phyloP scores from a whole-genome alignment of 2,113 vertebrate species.

The Verasper variegatus region DNA sequence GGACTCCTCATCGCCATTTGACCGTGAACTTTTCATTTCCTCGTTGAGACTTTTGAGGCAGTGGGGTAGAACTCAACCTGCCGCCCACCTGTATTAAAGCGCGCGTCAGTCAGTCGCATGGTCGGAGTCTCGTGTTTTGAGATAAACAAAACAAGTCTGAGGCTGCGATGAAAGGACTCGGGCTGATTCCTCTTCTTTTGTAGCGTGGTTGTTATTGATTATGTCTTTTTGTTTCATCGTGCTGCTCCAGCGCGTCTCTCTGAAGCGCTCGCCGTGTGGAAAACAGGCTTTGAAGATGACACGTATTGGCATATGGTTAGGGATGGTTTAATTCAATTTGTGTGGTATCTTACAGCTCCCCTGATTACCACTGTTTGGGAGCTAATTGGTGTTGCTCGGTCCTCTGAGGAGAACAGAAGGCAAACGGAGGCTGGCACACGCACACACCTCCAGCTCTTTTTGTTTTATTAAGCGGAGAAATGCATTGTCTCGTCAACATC shows the following conservation, averaged over 20 bases:
- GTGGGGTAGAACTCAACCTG: too few species aligned
- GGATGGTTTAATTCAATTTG: constrained; percentile 63
- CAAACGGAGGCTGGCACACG: constrained; percentile 31
- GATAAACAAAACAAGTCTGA: too few species aligned
- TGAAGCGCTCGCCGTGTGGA: not conserved
- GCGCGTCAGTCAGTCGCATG: too few species aligned
- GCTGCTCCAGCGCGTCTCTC: not conserved
- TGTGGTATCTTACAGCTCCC: constrained; percentile 50
- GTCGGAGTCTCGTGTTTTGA: not conserved
- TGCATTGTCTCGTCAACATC: constrained; percentile 41
- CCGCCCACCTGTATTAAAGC: not conserved
- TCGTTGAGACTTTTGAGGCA: not conserved
- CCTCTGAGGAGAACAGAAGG: constrained; percentile 59
- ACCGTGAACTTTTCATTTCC: too few species aligned
- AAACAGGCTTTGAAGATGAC: constrained; percentile 51
- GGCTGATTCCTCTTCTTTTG: not conserved
- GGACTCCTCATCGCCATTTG: not conserved
- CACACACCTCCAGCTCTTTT: not conserved
- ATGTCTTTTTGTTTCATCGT: not conserved
- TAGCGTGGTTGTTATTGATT: not conserved
- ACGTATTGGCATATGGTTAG: constrained; percentile 50
- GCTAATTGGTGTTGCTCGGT: constrained; percentile 59
- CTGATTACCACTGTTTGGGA: constrained; percentile 59
- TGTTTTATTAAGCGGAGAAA: not conserved
- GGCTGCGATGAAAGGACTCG: not conserved